Evolutionary conservation across 2,797 vertebrate genomes (phyloP), one percentile per base, ranked within the genome.

Genomic region (Coreius guichenoti): DNA sequence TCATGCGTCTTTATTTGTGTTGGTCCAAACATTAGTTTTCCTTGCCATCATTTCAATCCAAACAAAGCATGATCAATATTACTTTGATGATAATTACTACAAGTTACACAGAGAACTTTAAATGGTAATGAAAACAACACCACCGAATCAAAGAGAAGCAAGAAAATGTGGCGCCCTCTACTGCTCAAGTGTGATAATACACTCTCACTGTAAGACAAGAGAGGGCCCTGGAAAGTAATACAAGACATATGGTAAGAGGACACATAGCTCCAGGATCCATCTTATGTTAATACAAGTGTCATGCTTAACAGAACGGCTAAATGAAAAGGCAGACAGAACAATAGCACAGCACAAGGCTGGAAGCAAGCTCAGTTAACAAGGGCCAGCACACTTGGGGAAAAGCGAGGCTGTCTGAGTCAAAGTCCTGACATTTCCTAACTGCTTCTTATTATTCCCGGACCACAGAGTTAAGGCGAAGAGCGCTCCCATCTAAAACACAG

Each of bases 301-400:
- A 94, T 93, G 94, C 94, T 95, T 93, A 95, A 95, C 94, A 95
- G 93, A 94, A 94, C 91, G 93, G 93, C 94, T 95, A 93, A 95
- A 95, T 93, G 92, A 92, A 92, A 89, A 90, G 92, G 92, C 91
- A 92, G 91, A 90, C 87, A 91, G 92, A 93, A 95, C 93, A 94
- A 94, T 93, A 91, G 92, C 90, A 85, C 89, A 88, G 83, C 92
- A 89, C 91, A 92, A 92, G 93, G 91, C 92, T 89, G 88, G 67
- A 90, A 93, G 92, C 93, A 88, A 92, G 93, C 92, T 93, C 90
- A 84, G 85, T 88, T 87, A 92, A 90, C 87, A 70, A 81, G 92
- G 92, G 92, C 92, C 84, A 89, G 83, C n/a, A 69, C 86, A 88
- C 83, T 87, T 49, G 65, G 90, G 90, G 90, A 89, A 88, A 87